These are phyloP conservation scores for Gila orcuttii DNA, from an alignment of 2,113 vertebrate genomes.

Conservation along the genomic window DNA sequence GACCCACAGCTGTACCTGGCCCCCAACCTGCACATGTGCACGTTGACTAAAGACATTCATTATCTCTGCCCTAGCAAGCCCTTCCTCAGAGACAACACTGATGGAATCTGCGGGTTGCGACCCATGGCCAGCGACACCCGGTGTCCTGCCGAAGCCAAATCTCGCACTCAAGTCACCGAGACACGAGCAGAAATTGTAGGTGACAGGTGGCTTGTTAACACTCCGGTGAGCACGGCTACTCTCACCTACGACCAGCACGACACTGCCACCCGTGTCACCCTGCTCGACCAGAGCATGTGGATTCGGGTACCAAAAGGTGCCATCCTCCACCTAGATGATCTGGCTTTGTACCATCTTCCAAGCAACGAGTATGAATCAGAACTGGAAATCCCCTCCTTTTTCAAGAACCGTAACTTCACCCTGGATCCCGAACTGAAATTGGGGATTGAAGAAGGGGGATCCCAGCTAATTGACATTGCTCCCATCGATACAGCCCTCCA, in stretches of 20 bases:
- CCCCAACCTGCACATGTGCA: background rate
- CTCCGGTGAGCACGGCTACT: background rate
- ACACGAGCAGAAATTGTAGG: background rate
- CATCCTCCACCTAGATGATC: background rate
- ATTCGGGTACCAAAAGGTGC: background rate
- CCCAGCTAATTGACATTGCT: too few species aligned
- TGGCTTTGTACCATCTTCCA: too few species aligned
- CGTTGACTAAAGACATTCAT: background rate
- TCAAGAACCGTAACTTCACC: too few species aligned
- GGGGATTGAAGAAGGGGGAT: too few species aligned
- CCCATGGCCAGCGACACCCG: rapidly evolving
- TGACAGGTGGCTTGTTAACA: background rate
- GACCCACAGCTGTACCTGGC: background rate
- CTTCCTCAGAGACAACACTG: background rate
- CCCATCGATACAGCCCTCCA: too few species aligned
- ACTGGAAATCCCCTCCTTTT: too few species aligned
- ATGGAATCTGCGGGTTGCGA: background rate
- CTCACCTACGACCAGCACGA: background rate
- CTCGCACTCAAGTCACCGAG: too few species aligned
- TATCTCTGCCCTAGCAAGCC: background rate
- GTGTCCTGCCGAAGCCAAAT: too few species aligned
- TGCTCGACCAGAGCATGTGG: background rate
- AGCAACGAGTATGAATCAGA: too few species aligned
- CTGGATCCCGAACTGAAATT: too few species aligned
- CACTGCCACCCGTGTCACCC: background rate